Percentiles rank a stretch among this genome's conserved stretches.
Conservation (phyloP, 2,888 invertebrate genomes). For the Cantharis flavilabris region DNA sequence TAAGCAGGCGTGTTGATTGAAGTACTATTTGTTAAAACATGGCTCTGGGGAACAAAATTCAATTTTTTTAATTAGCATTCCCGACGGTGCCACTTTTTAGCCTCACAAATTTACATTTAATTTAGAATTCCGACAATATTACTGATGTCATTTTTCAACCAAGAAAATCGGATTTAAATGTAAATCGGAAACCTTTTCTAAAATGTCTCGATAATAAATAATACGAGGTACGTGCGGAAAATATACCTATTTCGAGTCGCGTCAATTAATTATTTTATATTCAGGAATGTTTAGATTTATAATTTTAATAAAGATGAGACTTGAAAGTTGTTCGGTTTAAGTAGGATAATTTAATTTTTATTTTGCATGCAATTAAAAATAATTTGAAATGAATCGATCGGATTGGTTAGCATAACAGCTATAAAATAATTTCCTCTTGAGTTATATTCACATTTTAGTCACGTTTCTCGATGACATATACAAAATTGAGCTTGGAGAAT, state of each 20-base stretch:
- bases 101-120: slow-evolving; percentile 24
- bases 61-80: slow-evolving; percentile 39
- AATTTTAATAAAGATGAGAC: neutral
- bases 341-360: neutral
- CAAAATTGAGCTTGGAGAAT: slow-evolving; percentile 52
- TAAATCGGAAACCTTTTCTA: neutral
- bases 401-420: slow-evolving; percentile 30
- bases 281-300: too few species aligned
- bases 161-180: neutral
- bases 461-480: slow-evolving; percentile 55
- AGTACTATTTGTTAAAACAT: slow-evolving; percentile 39
- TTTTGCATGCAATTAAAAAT: neutral
- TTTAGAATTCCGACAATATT: slow-evolving; percentile 21
- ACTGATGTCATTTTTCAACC: slow-evolving; percentile 16
- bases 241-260: neutral
- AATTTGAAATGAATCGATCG: neutral
- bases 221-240: neutral
- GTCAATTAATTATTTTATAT: too few species aligned
- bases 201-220: neutral
- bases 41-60: slow-evolving; percentile 35
- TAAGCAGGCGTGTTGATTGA: slow-evolving; percentile 38
- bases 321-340: neutral
- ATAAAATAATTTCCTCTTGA: slow-evolving; percentile 54
- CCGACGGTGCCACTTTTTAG: slow-evolving; percentile 28
- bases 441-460: slow-evolving; percentile 52